Base-by-base conservation (phyloP, 2,113 vertebrate genomes). In the Hymenochirus boettgeri region DNA sequence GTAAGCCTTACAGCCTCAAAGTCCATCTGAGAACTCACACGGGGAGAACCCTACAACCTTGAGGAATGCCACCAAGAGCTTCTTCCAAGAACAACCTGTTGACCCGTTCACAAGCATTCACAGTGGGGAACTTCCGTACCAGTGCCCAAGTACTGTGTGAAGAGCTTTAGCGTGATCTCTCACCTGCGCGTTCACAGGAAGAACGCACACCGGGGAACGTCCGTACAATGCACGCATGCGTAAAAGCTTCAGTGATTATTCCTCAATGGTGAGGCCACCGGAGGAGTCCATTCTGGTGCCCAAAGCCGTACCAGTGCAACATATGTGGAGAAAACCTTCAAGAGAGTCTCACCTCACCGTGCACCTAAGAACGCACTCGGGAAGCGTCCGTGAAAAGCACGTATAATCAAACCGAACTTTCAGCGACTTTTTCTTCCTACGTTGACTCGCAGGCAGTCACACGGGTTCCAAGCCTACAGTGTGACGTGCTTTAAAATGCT, bases 11-110 rank as follows among this genome's bases (percentile, higher is more conserved):
- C 45, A 65, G 27, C 19, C 42, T 65, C 2, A 65, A 65, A 25
- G 54, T 65, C n/a, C 63, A 65, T 10, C 54, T 65, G 26, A 65
- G 63, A n/a, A 55, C 45, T 15, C 63, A 65, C 54, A 57, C 63
- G 3, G 63, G 63, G 42, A 54, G 57, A 65, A 15, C 63, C 63
- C 2, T 65, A 65, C 10, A 37, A 25, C 17, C 57, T 53, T 15
- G 19, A 50, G 7, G 53, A 65, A 19, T 65, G 63, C 22, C 63
- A 57, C 8, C n/a, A 65, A 65, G 35, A 22, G 42, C 26, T 65
- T 65, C 17, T 65, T n/a, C 63, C 8, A 65, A 65, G 54, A 65
- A 57, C 54, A 65, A 65, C 45, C 63, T 65, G 0, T 29, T 65
- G 8, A 65, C 63, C n/a, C 2, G 63, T 65, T 4, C 63, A 65